These are phyloP conservation scores for Iselma pallidipennis DNA, from an alignment of 2,888 invertebrate species.

Conservation along the genomic window DNA sequence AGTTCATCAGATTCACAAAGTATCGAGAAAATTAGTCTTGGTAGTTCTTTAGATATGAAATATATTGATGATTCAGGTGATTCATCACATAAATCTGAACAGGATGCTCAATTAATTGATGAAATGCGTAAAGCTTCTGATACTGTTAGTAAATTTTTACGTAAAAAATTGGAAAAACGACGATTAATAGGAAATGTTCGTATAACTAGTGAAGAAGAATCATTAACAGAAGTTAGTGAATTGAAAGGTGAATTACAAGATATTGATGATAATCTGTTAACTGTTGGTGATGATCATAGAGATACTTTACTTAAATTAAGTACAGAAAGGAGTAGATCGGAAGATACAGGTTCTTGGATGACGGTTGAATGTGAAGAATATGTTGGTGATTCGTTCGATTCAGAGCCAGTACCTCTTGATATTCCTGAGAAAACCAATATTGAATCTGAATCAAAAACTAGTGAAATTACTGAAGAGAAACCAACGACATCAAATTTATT, in stretches of 20 bases:
- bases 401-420: constrained; percentile 47
- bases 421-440: constrained; percentile 43
- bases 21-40: constrained; percentile 51
- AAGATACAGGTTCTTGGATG: constrained; percentile 71
- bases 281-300: constrained; percentile 56
- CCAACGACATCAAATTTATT: constrained; percentile 35
- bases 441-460: constrained; percentile 29
- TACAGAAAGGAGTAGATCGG: constrained; percentile 63
- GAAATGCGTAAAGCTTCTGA: constrained; percentile 52
- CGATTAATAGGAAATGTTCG: constrained; percentile 52
- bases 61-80: constrained; percentile 55
- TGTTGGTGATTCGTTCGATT: constrained; percentile 68
- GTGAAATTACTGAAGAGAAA: constrained; percentile 23
- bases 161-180: constrained; percentile 49
- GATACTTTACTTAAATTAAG: constrained; percentile 58
- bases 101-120: constrained; percentile 49
- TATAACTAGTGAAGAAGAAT: constrained; percentile 70
- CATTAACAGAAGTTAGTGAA: constrained; percentile 68
- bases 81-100: constrained; percentile 53
- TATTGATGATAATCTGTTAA: constrained; percentile 58
- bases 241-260: constrained; percentile 55
- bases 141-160: constrained; percentile 49
- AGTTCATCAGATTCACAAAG: constrained; percentile 55
- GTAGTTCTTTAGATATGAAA: constrained; percentile 54
- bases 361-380: constrained; percentile 71